Conservation (phyloP, 1,140 invertebrate genomes). For the Drosophila suzukii region DNA sequence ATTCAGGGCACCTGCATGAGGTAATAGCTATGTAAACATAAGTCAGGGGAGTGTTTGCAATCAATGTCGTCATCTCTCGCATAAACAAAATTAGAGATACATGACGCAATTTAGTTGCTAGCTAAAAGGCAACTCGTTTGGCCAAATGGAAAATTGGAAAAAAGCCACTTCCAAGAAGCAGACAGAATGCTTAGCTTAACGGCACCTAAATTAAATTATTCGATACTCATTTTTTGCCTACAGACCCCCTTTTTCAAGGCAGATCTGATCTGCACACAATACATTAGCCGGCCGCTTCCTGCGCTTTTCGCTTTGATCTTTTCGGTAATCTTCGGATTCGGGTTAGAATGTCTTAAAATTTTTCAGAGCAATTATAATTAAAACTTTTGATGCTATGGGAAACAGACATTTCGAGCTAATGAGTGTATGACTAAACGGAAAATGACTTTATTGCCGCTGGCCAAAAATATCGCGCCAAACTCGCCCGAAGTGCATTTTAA, state of each 20-base stretch:
- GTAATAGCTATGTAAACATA: slow-evolving; percentile 17
- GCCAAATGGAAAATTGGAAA: slow-evolving; percentile 6
- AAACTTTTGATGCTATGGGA: slow-evolving; percentile 34
- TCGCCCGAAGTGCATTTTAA: slow-evolving; percentile 39
- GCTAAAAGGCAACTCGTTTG: slow-evolving; percentile 40
- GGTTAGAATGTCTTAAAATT: slow-evolving; percentile 40
- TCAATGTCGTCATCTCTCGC: slow-evolving; percentile 7
- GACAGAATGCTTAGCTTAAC: slow-evolving; percentile 4
- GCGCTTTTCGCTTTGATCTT: slow-evolving; percentile 34
- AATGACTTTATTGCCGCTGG: slow-evolving; percentile 9
- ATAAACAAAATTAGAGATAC: slow-evolving; percentile 42
- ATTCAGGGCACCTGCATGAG: slow-evolving; percentile 25
- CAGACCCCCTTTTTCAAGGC: neutral
- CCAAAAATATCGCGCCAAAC: slow-evolving; percentile 39
- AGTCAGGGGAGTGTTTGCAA: slow-evolving; percentile 13
- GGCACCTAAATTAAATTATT: slow-evolving; percentile 1
- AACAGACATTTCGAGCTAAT: slow-evolving; percentile 40
- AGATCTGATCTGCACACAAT: slow-evolving; percentile 19
- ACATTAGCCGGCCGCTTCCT: slow-evolving; percentile 31
- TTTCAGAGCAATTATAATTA: slow-evolving; percentile 44
- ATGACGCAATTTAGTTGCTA: slow-evolving; percentile 55
- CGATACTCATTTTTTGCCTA: neutral
- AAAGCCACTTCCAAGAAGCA: slow-evolving; percentile 42
- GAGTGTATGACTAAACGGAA: slow-evolving; percentile 16
- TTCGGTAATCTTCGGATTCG: slow-evolving; percentile 43